Base-by-base conservation (phyloP, 1,140 invertebrate species). In the Drosophila rhopaloa region DNA sequence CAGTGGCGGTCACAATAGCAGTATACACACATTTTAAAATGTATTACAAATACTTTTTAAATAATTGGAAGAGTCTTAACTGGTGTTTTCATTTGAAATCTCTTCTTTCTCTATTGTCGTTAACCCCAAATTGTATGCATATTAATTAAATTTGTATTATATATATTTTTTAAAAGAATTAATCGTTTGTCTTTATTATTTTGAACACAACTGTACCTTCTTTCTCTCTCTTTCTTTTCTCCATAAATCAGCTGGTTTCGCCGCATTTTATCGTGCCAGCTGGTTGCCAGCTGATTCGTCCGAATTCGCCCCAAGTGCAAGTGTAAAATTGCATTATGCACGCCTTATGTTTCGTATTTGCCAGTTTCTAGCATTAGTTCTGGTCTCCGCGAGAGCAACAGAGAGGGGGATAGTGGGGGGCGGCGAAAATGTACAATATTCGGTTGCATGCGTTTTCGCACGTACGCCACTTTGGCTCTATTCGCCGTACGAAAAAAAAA, bases 401-500 rank as follows among this genome's bases (percentile, higher is more conserved):
- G 10, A 11, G 27, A 16, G 40, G 27, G 27, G n/a, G 4, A 24
- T 29, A 40, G 65, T 38, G 62, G 61, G 38, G 65, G 37, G 63
- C 37, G 37, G 37, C 16, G 38, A 70, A 48, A 48, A 48, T 60
- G 48, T 85, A 74, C 10, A 79, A 79, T 83, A 86, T 86, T 85
- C 68, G 82, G 79, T 66, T 91, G 90, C 90, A 91, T 91, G 90
- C 83, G 79, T 89, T 89, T 91, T 89, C 68, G 90, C 90, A 91
- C 90, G 90, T 91, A 91, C 86, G 86, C 90, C 90, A 91, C 65
- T 79, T 76, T 60, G 40, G 32, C 66, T 58, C 46, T 73, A 66
- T 78, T 81, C 75, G 68, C 74, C 60, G 60, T 59, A 76, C 51
- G 57, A 79, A 32, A 43, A 73, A 44, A 57, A 54, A 38, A 46